Evolutionary conservation across 1,140 invertebrate species (phyloP), one percentile per base, ranked within the genome.

Genomic region (Zaprionus africanus): DNA sequence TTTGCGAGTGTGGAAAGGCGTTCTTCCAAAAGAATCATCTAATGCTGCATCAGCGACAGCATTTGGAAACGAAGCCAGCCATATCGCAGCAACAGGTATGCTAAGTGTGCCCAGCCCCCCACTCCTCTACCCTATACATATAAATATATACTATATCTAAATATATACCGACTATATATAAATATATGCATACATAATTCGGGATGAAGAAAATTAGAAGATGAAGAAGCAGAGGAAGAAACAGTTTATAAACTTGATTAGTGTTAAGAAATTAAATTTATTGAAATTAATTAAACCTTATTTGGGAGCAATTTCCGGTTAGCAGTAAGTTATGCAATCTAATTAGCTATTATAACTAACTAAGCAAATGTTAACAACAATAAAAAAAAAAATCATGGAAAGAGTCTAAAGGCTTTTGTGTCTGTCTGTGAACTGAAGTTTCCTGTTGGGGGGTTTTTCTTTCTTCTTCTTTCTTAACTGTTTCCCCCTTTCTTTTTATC

Each of bases 11-110:
- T 90, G 96, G 96, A 51, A 97, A 97, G 92, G 96, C 96, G 17
- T 98, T 98, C 94, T 97, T 96, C 93, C 96, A 97, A 91, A 97
- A 97, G 93, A 97, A 97, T 93, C 96, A 97, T 85, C 92, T 97
- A 62, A 94, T 96, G 90, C 92, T 97, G 28, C 97, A 98, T 92
- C 96, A 96, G 87, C 93, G 96, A 17, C 96, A 97, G 79, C 97
- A 97, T 91, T 96, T 97, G 95, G 96, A 97, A 91, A 93, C 92
- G 54, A 93, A 93, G 82, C 92, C 92, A 79, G 77, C 94, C 95
- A 63, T 95, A 94, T 51, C 94, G 94, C 46, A 93, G 93, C 85
- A 93, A 92, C 93, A 94, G 73, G 85, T 92, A 82, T 83, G 84
- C 85, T 90, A 90, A 71, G 62, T 66, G 54, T 71, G 64, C 65